These are phyloP conservation scores for Acanthacorydalis orientalis DNA, from an alignment of 2,888 invertebrate genomes.

Conservation along the genomic window DNA sequence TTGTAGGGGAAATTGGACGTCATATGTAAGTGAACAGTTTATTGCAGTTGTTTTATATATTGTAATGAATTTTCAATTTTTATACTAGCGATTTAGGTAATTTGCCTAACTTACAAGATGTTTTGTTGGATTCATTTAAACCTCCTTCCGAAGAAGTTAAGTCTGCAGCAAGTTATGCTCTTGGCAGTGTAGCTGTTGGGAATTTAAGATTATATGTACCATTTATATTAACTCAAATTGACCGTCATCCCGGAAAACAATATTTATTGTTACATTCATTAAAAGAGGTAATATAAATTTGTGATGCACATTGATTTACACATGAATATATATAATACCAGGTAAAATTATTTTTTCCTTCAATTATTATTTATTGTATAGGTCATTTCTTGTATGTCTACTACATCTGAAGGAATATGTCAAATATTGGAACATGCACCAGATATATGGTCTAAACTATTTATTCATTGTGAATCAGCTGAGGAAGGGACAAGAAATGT, in stretches of 20 bases:
- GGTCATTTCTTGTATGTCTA: conserved; percentile 73
- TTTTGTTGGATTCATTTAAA: conserved; percentile 73
- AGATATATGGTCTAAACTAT: conserved; percentile 82
- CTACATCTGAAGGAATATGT: conserved; percentile 54
- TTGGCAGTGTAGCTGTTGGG: conserved; percentile 92
- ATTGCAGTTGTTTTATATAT: background rate
- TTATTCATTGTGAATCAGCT: conserved; percentile 87
- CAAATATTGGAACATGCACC: conserved; percentile 66
- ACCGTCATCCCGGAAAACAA: conserved; percentile 85
- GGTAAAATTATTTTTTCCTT: background rate
- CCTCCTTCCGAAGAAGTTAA: conserved; percentile 93
- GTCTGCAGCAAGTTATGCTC: conserved; percentile 90
- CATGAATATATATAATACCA: too few relatives aligned
- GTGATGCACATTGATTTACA: background rate
- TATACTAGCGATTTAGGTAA: conserved; percentile 55
- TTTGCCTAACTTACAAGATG: conserved; percentile 55
- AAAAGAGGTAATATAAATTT: conserved; percentile 57
- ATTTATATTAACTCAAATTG: conserved; percentile 85
- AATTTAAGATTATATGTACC: conserved; percentile 88
- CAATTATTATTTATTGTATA: conserved; percentile 19
- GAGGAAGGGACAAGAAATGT: conserved; percentile 99
- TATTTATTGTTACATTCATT: conserved; percentile 91
- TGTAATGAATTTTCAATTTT: conserved; percentile 1
- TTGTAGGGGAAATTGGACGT: conserved; percentile 93
- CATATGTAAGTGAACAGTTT: conserved; percentile 50